Conservation (phyloP, 2,888 invertebrate genomes). For the Machimus rusticus region DNA sequence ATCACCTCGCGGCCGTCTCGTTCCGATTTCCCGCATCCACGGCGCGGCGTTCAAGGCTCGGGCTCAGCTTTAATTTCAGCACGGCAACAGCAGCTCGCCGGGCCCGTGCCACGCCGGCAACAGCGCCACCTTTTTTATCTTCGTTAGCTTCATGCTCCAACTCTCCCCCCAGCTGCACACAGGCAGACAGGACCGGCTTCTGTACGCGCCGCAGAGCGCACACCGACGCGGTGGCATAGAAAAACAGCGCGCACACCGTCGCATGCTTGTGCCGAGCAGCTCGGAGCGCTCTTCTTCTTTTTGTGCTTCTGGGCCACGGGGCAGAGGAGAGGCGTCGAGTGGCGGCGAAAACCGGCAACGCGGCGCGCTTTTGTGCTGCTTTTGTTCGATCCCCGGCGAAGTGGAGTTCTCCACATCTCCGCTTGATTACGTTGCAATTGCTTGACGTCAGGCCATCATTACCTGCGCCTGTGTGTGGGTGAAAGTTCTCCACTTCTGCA, state of each 20-base stretch:
- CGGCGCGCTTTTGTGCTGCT: background rate
- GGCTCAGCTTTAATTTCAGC: slow-evolving; percentile 40
- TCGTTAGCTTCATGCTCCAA: slow-evolving; percentile 24
- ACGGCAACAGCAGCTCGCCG: slow-evolving; percentile 4
- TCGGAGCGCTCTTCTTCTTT: background rate
- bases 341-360: background rate
- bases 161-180: slow-evolving; percentile 24
- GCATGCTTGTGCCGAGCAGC: background rate
- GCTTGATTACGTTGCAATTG: background rate
- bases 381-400: background rate
- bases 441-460: background rate
- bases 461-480: background rate
- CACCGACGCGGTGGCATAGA: background rate
- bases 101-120: background rate
- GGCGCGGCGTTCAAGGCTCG: background rate
- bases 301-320: background rate
- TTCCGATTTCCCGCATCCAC: background rate
- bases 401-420: background rate
- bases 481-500: background rate
- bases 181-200: background rate
- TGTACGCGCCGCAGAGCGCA: background rate
- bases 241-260: background rate
- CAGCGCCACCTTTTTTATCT: slow-evolving; percentile 27
- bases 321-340: background rate
- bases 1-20: background rate